phyloP scores from a whole-genome alignment of 2,888 invertebrate genomes.

The Drosophila kanekoi region DNA sequence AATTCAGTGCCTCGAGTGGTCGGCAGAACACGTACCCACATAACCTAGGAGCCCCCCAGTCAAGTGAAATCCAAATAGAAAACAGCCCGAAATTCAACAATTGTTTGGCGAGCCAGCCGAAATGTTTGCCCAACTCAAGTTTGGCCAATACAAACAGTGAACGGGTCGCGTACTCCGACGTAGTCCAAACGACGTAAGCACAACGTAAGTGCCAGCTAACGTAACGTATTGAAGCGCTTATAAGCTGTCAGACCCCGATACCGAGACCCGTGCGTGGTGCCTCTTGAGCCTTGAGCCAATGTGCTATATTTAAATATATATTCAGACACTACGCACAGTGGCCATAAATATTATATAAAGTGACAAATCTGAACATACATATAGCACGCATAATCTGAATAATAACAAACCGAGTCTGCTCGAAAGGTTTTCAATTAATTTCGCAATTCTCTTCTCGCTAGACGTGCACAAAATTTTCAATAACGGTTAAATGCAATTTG shows the following conservation, averaged over 20 bases:
- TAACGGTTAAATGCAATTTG: conserved; percentile 72
- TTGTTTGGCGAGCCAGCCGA: conserved; percentile 14
- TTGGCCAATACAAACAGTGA: conserved; percentile 23
- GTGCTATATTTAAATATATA: conserved; percentile 29
- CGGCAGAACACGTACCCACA: conserved; percentile 16
- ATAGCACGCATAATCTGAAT: conserved; percentile 14
- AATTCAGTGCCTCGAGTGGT: conserved; percentile 43
- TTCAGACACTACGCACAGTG: conserved; percentile 20
- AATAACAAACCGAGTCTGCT: conserved; percentile 15
- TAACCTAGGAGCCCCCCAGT: conserved; percentile 21
- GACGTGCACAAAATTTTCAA: conserved; percentile 64
- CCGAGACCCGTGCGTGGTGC: not conserved
- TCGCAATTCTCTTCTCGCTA: conserved; percentile 53
- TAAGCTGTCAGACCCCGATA: no score
- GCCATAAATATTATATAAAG: conserved; percentile 31
- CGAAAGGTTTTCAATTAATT: conserved; percentile 65
- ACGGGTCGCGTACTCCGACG: conserved; percentile 5
- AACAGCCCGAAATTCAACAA: conserved; percentile 9
- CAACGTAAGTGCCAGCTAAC: conserved; percentile 30
- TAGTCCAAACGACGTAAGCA: conserved; percentile 24
- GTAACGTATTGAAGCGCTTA: conserved; percentile 26
- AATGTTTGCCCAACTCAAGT: conserved; percentile 41
- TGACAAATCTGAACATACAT: conserved; percentile 20
- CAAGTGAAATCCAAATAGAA: conserved; percentile 29
- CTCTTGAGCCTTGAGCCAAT: conserved; percentile 21